Evolutionary conservation across 2,113 vertebrate species (phyloP).

Genomic region (Chionodraco myersi): DNA sequence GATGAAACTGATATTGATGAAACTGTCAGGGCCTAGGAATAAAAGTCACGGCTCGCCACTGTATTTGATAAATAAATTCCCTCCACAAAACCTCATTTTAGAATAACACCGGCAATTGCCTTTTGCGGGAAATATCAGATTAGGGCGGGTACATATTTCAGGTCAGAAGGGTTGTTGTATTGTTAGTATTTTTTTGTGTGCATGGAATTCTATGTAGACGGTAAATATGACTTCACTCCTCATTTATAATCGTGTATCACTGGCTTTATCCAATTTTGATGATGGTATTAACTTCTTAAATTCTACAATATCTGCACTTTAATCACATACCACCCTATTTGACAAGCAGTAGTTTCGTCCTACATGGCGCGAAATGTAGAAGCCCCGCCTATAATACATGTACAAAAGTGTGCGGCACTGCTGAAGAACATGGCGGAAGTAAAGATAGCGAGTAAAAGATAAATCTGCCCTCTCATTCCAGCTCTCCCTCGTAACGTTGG

Average conservation of each 20-base stretch:
- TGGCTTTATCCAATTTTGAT: rapidly evolving
- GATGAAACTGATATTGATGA: too few species aligned
- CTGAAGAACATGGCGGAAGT: not conserved
- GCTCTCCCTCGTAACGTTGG: rapidly evolving
- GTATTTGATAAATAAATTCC: too few species aligned
- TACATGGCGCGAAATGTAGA: slow-evolving; percentile 70
- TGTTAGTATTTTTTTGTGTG: not conserved
- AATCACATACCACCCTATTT: not conserved
- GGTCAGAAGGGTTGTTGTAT: not conserved
- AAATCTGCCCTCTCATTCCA: rapidly evolving
- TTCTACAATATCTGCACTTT: rapidly evolving
- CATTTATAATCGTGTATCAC: rapidly evolving
- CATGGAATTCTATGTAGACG: rapidly evolving
- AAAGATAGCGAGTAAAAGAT: slow-evolving; percentile 33
- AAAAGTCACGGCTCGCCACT: too few species aligned
- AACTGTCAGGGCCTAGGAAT: too few species aligned
- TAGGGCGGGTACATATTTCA: not conserved
- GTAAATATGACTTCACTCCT: rapidly evolving
- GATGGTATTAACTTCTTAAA: not conserved
- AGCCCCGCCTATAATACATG: slow-evolving; percentile 32
- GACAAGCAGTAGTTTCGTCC: slow-evolving; percentile 46
- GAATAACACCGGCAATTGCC: too few species aligned
- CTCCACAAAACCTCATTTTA: too few species aligned
- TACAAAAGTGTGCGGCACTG: rapidly evolving
- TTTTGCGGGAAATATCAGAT: slow-evolving; percentile 58